phyloP scores from a whole-genome alignment of 2,888 invertebrate genomes.

The Ferrisia virgata region DNA sequence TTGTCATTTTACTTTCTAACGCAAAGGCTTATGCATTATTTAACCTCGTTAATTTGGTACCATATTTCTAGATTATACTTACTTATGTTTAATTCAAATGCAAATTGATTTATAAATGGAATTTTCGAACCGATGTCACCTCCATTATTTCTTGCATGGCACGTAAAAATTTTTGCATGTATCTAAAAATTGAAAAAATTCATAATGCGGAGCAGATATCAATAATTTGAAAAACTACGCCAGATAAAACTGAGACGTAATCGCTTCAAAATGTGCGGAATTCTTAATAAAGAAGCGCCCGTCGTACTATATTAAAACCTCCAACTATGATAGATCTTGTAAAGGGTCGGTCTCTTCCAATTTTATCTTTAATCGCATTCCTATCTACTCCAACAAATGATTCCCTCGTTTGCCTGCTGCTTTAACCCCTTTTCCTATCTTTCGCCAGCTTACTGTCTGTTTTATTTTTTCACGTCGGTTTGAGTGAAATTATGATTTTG shows the following conservation, averaged over 20 bases:
- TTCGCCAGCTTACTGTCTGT: background rate
- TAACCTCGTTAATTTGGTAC: background rate
- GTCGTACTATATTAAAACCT: slow-evolving; percentile 27
- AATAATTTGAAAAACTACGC: slow-evolving; percentile 33
- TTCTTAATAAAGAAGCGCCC: slow-evolving; percentile 41
- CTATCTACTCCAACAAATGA: slow-evolving; percentile 44
- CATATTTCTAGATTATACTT: too few relatives aligned
- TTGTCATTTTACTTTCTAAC: too few relatives aligned
- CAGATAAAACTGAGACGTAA: slow-evolving; percentile 43
- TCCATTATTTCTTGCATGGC: background rate
- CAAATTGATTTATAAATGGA: background rate
- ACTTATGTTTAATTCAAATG: background rate
- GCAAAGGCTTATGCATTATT: too few relatives aligned
- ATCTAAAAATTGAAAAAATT: slow-evolving; percentile 23
- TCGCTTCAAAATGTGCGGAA: slow-evolving; percentile 44
- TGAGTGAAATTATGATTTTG: slow-evolving; percentile 7
- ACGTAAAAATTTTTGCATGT: background rate
- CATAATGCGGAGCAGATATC: slow-evolving; percentile 26
- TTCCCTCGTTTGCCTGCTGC: slow-evolving; percentile 9
- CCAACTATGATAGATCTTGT: slow-evolving; percentile 39
- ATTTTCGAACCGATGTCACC: background rate
- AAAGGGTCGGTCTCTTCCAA: slow-evolving; percentile 42
- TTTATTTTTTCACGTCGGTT: slow-evolving; percentile 7
- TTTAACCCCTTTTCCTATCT: background rate
- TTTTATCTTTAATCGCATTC: slow-evolving; percentile 44